Conservation (phyloP, 2,888 invertebrate genomes). For the Bhutanitis thaidina region DNA sequence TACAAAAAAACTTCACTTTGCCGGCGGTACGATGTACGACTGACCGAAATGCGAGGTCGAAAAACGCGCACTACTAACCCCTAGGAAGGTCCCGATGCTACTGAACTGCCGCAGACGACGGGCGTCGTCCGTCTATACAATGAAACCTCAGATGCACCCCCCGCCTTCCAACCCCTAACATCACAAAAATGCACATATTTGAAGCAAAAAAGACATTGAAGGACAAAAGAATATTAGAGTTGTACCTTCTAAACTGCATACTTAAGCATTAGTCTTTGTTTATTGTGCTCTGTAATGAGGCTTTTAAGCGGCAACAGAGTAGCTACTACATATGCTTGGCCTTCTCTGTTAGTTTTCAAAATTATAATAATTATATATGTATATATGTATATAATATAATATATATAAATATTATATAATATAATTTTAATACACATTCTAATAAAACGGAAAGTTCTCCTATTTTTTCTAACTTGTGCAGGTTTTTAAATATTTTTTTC, state of each 20-base stretch:
- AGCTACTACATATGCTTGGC: no score
- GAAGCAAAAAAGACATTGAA: slow-evolving; percentile 45
- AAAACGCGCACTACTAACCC: slow-evolving; percentile 53
- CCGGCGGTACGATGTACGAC: slow-evolving; percentile 38
- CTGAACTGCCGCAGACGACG: slow-evolving; percentile 42
- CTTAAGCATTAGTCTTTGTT: slow-evolving; percentile 35
- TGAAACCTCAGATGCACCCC: slow-evolving; percentile 53
- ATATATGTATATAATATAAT: no score
- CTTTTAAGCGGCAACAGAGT: slow-evolving; percentile 30
- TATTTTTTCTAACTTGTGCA: no score
- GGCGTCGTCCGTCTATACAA: slow-evolving; percentile 46
- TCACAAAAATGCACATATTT: slow-evolving; percentile 64
- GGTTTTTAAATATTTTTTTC: not conserved
- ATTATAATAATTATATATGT: no score
- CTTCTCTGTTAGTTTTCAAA: no score
- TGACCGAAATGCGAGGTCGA: slow-evolving; percentile 17
- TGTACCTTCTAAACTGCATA: slow-evolving; percentile 35
- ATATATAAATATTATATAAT: no score
- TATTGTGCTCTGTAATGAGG: slow-evolving; percentile 34
- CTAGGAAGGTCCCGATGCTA: slow-evolving; percentile 52
- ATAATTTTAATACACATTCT: no score
- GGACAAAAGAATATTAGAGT: slow-evolving; percentile 54
- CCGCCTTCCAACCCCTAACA: slow-evolving; percentile 40
- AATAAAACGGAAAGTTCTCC: no score
- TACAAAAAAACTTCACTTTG: slow-evolving; percentile 52